Base-by-base conservation (phyloP, 2,888 invertebrate species). In the Marronus borbonicus region DNA sequence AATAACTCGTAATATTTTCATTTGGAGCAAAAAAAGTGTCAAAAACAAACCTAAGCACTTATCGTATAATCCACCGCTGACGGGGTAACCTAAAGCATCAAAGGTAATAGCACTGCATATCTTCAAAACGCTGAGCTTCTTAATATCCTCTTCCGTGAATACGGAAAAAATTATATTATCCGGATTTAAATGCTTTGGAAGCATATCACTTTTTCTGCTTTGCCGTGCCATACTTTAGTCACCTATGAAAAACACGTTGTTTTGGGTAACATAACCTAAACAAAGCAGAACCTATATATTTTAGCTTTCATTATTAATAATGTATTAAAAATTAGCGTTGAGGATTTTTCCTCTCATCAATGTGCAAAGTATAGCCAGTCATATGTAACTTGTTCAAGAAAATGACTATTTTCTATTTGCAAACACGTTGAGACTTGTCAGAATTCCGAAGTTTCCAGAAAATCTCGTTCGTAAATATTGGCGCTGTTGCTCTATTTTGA, bases 41-140 rank as follows among this genome's bases (percentile, higher is more conserved):
- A 28, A 28, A 62, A 66, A 80, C 58, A 78, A 81, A 91, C 97
- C 99, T 87, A 99, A 89, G 2, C 91, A 90, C 70, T 93, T 92
- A 88, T 99, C 99, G 88, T 99, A 97, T 0, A 99, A 89, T n/a
- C 99, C 99, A 36, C 95, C 96, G 75, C 92, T 90, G 3, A 93
- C 89, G 1, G 97, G 93, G 89, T 97, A 95, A 0, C 96, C 96
- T 80, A 98, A 89, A 0, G 92, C 88, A 89, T 98, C 97, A 85
- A 98, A 96, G 14, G 94, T 92, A 58, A 93, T 87, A 0, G 94
- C 92, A 60, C 96, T 96, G 1, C 93, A 92, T 58, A 98, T 92
- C 89, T 96, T 94, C 0, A 92, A 91, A 0, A 96, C 96, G 89
- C 97, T 96, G 17, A 98, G 89, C 81, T 94, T 93, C 84, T 90